phyloP scores from a whole-genome alignment of 2,888 invertebrate species.

The Xylophagus ater region DNA sequence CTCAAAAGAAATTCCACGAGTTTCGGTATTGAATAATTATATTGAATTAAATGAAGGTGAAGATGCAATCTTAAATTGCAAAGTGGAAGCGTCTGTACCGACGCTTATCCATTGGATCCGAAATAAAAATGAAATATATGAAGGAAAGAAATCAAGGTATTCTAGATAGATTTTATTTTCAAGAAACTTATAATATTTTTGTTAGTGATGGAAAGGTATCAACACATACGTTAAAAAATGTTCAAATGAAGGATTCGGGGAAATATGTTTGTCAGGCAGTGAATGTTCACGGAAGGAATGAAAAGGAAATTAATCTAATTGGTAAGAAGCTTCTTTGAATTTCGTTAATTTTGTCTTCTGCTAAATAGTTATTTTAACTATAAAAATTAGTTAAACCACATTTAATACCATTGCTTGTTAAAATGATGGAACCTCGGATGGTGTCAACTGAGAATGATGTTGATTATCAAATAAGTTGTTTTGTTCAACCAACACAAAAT shows the following conservation, averaged over 20 bases:
- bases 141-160: constrained; percentile 1
- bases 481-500: constrained; percentile 8
- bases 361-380: too few species aligned
- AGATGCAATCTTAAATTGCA: constrained; percentile 45
- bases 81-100: constrained; percentile 51
- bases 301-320: constrained; percentile 16
- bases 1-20: constrained; percentile 42
- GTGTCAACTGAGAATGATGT: constrained; percentile 12
- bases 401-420: constrained; percentile 10
- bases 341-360: too few species aligned
- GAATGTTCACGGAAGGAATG: constrained; percentile 39
- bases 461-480: constrained; percentile 16
- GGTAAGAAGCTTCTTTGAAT: constrained; percentile 5
- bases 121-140: constrained; percentile 7
- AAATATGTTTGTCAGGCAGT: constrained; percentile 41
- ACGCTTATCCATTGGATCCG: constrained; percentile 30
- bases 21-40: constrained; percentile 40
- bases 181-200: constrained; percentile 1
- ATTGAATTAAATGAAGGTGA: constrained; percentile 26
- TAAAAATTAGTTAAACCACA: constrained; percentile 11
- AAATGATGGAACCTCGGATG: constrained; percentile 10
- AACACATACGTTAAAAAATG: constrained; percentile 19
- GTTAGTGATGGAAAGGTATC: constrained; percentile 13
- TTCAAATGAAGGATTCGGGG: constrained; percentile 36
- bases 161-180: not conserved